A percentile compares a stretch with the other conserved stretches of the same genome.
Conservation (phyloP, 2,888 invertebrate genomes). For the Habroteleia sp. region DNA sequence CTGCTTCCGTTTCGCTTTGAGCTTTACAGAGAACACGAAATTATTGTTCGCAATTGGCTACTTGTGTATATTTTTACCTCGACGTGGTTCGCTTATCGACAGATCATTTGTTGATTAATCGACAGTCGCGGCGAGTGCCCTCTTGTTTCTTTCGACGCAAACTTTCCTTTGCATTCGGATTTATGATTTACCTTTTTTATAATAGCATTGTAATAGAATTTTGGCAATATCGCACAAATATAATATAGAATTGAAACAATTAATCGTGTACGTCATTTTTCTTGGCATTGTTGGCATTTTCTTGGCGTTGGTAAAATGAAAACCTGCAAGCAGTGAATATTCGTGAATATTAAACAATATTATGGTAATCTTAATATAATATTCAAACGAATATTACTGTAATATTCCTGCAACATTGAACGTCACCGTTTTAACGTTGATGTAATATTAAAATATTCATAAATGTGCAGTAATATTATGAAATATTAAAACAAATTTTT, state of each 20-base stretch:
- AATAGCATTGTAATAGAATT: constrained; percentile 74
- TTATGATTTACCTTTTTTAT: constrained; percentile 67
- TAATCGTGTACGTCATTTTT: constrained; percentile 7
- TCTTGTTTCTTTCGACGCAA: background rate
- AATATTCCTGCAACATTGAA: too few species aligned
- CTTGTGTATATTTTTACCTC: background rate
- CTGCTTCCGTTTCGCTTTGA: background rate
- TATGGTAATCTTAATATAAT: too few species aligned
- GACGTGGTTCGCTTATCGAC: background rate
- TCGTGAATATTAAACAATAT: too few species aligned
- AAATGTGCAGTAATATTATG: too few species aligned
- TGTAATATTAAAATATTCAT: too few species aligned
- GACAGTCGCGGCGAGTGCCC: background rate
- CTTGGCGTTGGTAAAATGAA: too few species aligned
- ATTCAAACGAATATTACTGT: too few species aligned
- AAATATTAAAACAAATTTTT: too few species aligned
- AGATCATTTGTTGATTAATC: background rate
- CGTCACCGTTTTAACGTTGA: too few species aligned
- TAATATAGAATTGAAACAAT: constrained; percentile 67
- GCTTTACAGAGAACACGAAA: constrained; percentile 1
- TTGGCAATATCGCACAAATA: constrained; percentile 76
- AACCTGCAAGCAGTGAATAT: too few species aligned
- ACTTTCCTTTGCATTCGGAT: background rate
- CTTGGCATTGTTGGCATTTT: too few species aligned
- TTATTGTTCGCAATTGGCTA: background rate